Conservation (phyloP, 1,140 invertebrate genomes). For the Papilio polyxenes region DNA sequence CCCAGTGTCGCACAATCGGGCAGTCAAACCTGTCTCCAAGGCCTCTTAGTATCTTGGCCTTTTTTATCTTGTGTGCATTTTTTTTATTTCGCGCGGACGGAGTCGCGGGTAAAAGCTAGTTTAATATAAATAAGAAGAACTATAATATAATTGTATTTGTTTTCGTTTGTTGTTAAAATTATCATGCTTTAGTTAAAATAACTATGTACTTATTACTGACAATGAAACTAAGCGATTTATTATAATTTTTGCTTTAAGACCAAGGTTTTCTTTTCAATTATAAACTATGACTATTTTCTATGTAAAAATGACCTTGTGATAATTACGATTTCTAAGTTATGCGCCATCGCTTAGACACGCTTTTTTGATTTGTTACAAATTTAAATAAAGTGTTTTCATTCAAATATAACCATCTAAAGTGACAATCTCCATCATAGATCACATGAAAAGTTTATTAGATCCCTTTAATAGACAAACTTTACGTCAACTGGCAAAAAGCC, state of each 20-base stretch:
- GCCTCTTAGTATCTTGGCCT: no score
- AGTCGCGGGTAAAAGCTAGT: no score
- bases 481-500: conserved; percentile 8
- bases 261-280: conserved; percentile 9
- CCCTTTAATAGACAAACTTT: neutral
- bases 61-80: no score
- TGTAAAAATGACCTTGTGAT: neutral
- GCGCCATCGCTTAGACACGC: neutral
- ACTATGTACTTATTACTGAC: neutral
- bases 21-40: no score
- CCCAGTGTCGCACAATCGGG: no score
- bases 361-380: neutral
- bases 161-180: no score
- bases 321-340: neutral
- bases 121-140: no score
- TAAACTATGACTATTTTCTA: neutral
- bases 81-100: no score
- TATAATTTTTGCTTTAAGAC: neutral
- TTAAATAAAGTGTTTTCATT: neutral
- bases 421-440: neutral
- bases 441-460: neutral
- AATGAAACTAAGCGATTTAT: neutral
- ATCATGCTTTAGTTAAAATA: no score
- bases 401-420: neutral
- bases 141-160: no score